Conservation (phyloP, 2,113 vertebrate genomes). For the Prochilodus magdalenae region DNA sequence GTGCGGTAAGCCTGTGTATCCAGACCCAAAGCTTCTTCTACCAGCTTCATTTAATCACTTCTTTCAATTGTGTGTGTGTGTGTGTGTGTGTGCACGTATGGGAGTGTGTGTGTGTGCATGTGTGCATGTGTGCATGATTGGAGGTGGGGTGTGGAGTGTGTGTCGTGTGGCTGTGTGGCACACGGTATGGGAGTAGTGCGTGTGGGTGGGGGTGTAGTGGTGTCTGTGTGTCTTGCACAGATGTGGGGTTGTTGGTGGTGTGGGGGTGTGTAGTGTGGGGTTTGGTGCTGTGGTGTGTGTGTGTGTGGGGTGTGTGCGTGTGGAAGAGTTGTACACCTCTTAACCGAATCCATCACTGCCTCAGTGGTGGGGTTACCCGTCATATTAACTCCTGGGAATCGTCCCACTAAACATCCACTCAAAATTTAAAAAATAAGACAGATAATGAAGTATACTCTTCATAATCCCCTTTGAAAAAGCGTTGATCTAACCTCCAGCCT, state of each 20-base stretch:
- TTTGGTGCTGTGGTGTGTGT: too few relatives aligned
- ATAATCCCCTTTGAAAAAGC: slow-evolving; percentile 49
- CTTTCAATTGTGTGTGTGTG: too few relatives aligned
- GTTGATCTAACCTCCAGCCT: slow-evolving; percentile 48
- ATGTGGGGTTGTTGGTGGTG: too few relatives aligned
- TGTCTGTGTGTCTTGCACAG: too few relatives aligned
- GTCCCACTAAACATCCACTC: slow-evolving; percentile 56
- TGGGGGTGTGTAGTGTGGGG: too few relatives aligned
- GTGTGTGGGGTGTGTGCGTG: neutral
- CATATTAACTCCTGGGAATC: slow-evolving; percentile 59
- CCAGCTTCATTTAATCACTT: too few relatives aligned
- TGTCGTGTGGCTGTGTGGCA: too few relatives aligned
- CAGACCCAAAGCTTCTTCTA: too few relatives aligned
- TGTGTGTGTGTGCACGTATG: too few relatives aligned
- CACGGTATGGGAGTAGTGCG: too few relatives aligned
- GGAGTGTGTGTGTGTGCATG: neutral
- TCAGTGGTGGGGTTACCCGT: slow-evolving; percentile 70
- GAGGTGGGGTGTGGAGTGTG: too few relatives aligned
- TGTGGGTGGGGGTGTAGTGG: neutral
- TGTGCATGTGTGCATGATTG: slow-evolving; percentile 8
- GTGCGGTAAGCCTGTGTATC: too few relatives aligned
- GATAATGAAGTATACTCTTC: slow-evolving; percentile 69
- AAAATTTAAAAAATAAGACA: slow-evolving; percentile 67
- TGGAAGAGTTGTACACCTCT: slow-evolving; percentile 64
- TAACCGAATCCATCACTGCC: slow-evolving; percentile 65